Evolutionary conservation across 2,888 invertebrate species (phyloP).

Genomic region (Polymixis flavicincta): DNA sequence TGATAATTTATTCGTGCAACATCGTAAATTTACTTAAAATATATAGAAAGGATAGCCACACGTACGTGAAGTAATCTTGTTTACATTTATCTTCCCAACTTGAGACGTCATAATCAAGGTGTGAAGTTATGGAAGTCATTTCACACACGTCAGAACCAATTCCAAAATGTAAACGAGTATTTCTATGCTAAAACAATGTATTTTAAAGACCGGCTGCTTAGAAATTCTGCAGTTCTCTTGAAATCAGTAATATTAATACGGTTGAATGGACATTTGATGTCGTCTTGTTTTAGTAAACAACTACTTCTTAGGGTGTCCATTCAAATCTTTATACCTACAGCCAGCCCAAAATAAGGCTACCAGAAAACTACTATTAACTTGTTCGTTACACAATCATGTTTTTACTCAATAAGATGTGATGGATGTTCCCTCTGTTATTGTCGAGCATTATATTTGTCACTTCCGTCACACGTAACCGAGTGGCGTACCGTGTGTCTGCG

Average conservation of each 20-base stretch:
- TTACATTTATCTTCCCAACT: constrained; percentile 15
- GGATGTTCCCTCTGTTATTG: constrained; percentile 16
- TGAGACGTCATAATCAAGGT: constrained; percentile 9
- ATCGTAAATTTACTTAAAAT: neutral
- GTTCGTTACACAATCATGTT: neutral
- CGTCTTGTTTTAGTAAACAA: neutral
- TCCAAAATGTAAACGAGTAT: constrained; percentile 3
- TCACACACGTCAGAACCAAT: neutral
- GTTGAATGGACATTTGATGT: neutral
- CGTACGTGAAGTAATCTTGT: constrained; percentile 11
- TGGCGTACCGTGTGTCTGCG: constrained; percentile 9
- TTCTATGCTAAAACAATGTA: neutral
- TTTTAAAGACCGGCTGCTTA: neutral
- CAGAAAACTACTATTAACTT: neutral
- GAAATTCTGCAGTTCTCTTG: neutral
- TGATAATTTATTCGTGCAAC: neutral
- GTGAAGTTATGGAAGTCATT: neutral
- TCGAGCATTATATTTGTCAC: constrained; percentile 29
- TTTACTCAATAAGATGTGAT: constrained; percentile 28
- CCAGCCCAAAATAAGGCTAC: too few species aligned
- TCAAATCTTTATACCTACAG: too few species aligned
- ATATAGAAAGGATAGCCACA: neutral
- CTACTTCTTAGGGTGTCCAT: too few species aligned
- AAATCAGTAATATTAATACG: neutral
- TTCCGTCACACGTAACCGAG: neutral